phyloP scores from a whole-genome alignment of 1,140 invertebrate genomes.

The Saccostrea cuccullata region DNA sequence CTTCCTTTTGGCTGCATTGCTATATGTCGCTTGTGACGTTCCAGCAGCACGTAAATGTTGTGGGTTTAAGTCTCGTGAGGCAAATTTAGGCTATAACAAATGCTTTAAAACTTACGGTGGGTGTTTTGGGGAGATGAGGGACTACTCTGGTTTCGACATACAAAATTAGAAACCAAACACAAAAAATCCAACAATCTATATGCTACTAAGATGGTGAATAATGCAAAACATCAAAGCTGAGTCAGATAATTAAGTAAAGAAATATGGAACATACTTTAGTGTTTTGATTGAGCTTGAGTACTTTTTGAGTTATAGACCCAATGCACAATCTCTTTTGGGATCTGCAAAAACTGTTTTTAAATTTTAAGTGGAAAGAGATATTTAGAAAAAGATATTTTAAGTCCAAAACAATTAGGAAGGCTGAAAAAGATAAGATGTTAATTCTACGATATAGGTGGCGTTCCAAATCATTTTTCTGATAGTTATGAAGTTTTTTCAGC shows the following conservation, averaged over 20 bases:
- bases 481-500: too few species aligned
- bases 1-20: too few species aligned
- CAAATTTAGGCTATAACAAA: too few species aligned
- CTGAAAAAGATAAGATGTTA: too few species aligned
- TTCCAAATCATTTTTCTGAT: too few species aligned
- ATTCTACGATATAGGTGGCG: too few species aligned
- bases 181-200: not conserved
- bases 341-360: constrained; percentile 25
- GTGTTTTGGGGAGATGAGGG: not conserved
- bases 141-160: constrained; percentile 4
- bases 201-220: not conserved
- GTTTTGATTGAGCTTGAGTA: not conserved
- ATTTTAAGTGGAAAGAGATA: not conserved
- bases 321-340: constrained; percentile 36
- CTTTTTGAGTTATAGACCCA: constrained; percentile 17
- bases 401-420: too few species aligned
- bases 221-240: not conserved
- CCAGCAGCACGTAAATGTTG: too few species aligned
- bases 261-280: not conserved
- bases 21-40: too few species aligned
- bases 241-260: not conserved
- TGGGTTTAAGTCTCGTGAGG: too few species aligned
- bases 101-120: not conserved
- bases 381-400: too few species aligned
- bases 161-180: not conserved